These are phyloP conservation scores for Centrocercus urophasianus DNA, from an alignment of 2,113 vertebrate genomes.

Conservation along the genomic window DNA sequence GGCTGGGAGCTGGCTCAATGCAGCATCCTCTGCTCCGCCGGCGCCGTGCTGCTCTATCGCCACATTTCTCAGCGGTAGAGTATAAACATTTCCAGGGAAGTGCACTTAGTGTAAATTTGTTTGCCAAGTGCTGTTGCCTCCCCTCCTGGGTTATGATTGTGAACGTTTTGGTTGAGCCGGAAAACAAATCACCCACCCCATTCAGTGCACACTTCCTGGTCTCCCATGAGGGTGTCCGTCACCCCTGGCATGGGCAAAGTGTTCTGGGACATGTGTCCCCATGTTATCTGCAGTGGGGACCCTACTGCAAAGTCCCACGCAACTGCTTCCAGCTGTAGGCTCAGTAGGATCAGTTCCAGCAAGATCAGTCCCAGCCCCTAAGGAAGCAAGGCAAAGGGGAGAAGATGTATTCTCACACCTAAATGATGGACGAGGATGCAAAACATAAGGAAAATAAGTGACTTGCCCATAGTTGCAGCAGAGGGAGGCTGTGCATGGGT, in stretches of 20 bases:
- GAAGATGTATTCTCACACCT: background rate
- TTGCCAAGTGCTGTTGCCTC: conserved; percentile 50
- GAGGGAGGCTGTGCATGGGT: background rate
- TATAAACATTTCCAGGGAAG: conserved; percentile 59
- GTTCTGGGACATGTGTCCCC: background rate
- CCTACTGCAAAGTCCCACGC: accelerated
- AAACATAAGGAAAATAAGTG: background rate
- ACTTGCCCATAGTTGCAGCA: background rate
- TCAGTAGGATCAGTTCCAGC: background rate
- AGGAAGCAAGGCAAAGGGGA: accelerated
- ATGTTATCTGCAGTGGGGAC: no score
- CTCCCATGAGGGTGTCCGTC: background rate
- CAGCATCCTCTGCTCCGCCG: background rate
- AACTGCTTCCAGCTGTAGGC: accelerated
- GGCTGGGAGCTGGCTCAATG: background rate
- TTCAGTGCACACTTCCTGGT: background rate
- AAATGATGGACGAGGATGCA: background rate
- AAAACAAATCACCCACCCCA: conserved; percentile 26
- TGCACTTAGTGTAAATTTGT: conserved; percentile 24
- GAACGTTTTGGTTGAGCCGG: background rate
- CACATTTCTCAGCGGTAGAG: background rate
- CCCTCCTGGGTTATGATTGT: background rate
- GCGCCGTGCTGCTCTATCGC: background rate
- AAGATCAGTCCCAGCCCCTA: background rate
- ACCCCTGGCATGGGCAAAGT: background rate